phyloP scores from a whole-genome alignment of 2,797 vertebrate genomes.

The Leucoraja ocellata region DNA sequence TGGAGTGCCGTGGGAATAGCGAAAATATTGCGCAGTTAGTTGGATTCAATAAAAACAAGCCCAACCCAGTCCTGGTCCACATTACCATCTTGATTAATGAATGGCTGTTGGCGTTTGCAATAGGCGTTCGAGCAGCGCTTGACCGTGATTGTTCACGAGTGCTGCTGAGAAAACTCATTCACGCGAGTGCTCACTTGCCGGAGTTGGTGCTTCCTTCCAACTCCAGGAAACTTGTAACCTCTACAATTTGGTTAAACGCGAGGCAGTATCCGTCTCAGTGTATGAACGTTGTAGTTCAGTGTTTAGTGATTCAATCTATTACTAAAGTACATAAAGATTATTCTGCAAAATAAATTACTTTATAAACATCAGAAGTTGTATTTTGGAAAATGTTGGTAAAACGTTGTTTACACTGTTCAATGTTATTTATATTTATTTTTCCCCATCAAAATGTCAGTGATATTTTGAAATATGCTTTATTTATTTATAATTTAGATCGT shows the following conservation, averaged over 20 bases:
- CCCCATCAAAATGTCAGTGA: background rate
- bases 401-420: conserved; percentile 4
- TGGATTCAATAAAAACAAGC: background rate
- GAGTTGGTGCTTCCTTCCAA: background rate
- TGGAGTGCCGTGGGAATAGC: background rate
- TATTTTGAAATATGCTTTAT: conserved; percentile 12
- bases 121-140: background rate
- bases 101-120: background rate
- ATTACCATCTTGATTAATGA: no score
- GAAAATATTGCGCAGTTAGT: background rate
- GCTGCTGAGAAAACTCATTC: background rate
- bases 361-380: background rate
- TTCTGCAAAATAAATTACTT: background rate
- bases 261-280: background rate
- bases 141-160: background rate
- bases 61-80: background rate
- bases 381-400: background rate
- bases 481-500: background rate
- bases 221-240: background rate
- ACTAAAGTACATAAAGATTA: background rate
- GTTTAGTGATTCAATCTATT: background rate
- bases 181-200: background rate
- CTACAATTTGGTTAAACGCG: background rate
- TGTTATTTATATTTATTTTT: conserved; percentile 21
- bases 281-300: conserved; percentile 15